Conservation (phyloP, 2,797 vertebrate genomes). For the Peromyscus attwateri region DNA sequence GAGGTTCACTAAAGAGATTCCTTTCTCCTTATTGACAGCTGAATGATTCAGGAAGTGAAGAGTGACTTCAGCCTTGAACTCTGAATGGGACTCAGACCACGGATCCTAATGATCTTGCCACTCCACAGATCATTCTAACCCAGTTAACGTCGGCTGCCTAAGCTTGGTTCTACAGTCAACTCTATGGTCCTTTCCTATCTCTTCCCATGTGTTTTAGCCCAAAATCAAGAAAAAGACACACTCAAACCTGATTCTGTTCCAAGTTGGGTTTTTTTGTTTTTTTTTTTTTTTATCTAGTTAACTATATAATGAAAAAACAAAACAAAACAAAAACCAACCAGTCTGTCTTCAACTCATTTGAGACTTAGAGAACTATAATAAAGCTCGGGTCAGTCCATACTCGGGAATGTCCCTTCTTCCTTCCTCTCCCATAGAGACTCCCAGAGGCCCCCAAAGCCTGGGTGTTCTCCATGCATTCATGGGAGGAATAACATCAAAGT, state of each 20-base stretch:
- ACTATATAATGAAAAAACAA: neutral
- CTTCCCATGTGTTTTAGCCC: neutral
- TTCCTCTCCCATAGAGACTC: neutral
- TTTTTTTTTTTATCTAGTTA: conserved; percentile 5
- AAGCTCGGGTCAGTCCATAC: neutral
- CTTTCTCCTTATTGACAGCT: neutral
- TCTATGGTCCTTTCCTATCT: neutral
- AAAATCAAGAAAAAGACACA: neutral
- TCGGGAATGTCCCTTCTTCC: neutral
- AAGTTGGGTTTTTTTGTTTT: neutral
- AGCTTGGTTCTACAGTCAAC: neutral
- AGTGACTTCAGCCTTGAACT: neutral
- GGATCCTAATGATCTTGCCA: neutral
- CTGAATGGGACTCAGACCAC: neutral
- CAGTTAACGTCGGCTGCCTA: neutral
- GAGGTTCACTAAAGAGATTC: neutral
- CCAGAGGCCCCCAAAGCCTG: neutral
- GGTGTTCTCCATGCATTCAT: neutral
- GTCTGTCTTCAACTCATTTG: neutral
- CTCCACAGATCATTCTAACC: neutral
- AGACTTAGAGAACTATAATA: neutral
- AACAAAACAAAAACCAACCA: neutral
- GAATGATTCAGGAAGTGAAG: neutral
- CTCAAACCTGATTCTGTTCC: conserved; percentile 3
- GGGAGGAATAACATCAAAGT: neutral